Conservation (phyloP, 1,140 invertebrate species). For the Lutraria rhynchaena region DNA sequence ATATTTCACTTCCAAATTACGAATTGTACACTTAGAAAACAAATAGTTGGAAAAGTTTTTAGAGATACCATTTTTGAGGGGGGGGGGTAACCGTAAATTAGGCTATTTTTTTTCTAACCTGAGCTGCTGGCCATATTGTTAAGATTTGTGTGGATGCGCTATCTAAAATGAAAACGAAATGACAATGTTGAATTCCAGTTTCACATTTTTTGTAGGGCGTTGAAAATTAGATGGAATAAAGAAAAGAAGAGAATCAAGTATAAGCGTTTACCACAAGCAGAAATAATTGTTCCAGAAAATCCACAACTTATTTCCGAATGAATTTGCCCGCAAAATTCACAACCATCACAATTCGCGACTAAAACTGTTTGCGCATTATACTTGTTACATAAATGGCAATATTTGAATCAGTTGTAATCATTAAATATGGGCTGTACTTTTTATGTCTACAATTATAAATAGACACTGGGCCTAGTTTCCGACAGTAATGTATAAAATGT, state of each 20-base stretch:
- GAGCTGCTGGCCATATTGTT: background rate
- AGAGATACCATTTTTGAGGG: background rate
- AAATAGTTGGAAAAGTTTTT: background rate
- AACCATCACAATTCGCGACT: too few species aligned
- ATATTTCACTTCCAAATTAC: too few species aligned
- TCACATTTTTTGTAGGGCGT: background rate
- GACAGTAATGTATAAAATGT: too few species aligned
- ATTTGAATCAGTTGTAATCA: too few species aligned
- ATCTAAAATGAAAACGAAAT: background rate
- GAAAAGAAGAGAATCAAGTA: conserved; percentile 23
- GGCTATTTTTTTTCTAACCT: background rate
- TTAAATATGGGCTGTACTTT: too few species aligned
- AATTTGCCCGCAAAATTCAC: too few species aligned
- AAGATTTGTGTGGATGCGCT: background rate
- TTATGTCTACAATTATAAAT: too few species aligned
- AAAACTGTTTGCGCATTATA: too few species aligned
- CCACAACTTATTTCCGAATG: too few species aligned
- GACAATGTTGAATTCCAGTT: background rate
- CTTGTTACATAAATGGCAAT: too few species aligned
- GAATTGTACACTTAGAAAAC: background rate
- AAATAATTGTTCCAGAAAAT: conserved; percentile 18
- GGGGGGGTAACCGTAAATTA: background rate
- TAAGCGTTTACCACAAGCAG: background rate
- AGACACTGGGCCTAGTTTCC: too few species aligned
- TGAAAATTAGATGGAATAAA: conserved; percentile 35